Evolutionary conservation across 1,140 invertebrate species (phyloP), one percentile per base, ranked within the genome.

Genomic region (Trinorchestia longiramus): DNA sequence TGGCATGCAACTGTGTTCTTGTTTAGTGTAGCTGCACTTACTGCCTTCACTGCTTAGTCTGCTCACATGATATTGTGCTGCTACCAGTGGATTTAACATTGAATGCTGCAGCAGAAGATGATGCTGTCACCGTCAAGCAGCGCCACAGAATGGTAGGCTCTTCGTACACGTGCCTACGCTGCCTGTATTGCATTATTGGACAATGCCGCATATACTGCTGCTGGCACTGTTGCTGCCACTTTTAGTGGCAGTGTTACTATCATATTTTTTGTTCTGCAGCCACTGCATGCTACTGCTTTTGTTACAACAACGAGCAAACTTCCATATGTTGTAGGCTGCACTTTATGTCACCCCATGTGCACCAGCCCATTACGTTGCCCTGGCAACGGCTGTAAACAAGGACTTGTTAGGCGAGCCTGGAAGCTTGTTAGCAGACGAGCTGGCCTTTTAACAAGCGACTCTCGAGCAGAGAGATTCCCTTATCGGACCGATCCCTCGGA

Each of bases 381-480:
- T 94, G 92, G 92, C 92, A 94, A 94, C 92, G 92, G 92, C 92
- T 94, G 92, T 94, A 94, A 94, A 94, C 92, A 94, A 94, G 92
- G 92, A 94, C 92, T 94, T 94, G 92, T 94, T 94, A 94, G 92
- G 41, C 92, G 92, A 94, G 92, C 41, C 92, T 94, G 92, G 92
- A 94, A 94, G 92, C 92, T 94, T 94, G 92, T 94, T 94, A 94
- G 92, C 92, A 43, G 41, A 43, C 44, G 92, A 94, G 43, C 43
- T 41, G 92, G 44, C 92, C 92, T 94, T 94, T 94, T 94, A 94
- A 94, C 92, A 94, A 94, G 92, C 92, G 44, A 45, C 92, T 45
- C 44, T 43, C 43, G 44, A 40, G 43, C 92, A 43, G 44, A 40
- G 40, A 47, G 43, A 40, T 94, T 94, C 92, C 92, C 19, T n/a